Evolutionary conservation across 2,797 vertebrate genomes (phyloP).

Genomic region (Enteromius radiatus): DNA sequence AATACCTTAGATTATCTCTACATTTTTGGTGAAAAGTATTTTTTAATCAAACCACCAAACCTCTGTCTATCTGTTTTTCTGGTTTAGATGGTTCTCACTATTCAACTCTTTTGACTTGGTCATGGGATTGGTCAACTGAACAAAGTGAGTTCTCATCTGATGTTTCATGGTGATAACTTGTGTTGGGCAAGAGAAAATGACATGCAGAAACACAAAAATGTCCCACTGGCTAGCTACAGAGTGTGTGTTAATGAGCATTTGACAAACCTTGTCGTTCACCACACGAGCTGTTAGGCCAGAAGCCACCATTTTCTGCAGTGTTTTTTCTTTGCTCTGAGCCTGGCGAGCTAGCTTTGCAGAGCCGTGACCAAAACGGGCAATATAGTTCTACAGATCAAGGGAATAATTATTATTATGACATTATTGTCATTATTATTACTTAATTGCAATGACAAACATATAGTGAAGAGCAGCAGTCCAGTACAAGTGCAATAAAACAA

Average conservation of each 20-base stretch:
- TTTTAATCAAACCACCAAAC: background rate
- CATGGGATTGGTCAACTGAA: background rate
- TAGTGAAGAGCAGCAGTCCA: background rate
- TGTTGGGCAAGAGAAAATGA: slow-evolving; percentile 1
- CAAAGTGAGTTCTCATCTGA: background rate
- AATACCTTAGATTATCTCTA: background rate
- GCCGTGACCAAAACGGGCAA: slow-evolving; percentile 96
- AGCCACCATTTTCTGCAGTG: slow-evolving; percentile 98
- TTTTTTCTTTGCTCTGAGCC: slow-evolving; percentile 99
- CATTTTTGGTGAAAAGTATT: background rate
- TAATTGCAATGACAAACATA: background rate
- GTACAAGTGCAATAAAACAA: background rate
- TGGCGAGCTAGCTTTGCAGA: slow-evolving; percentile 96
- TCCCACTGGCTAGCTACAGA: background rate
- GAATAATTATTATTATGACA: background rate
- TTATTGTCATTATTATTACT: no score
- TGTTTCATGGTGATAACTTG: background rate
- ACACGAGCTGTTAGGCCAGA: slow-evolving; percentile 95
- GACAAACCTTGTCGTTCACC: slow-evolving; percentile 91
- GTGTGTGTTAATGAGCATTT: slow-evolving; percentile 1
- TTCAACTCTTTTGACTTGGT: background rate
- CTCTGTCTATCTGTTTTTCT: background rate
- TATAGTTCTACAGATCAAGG: slow-evolving; percentile 86
- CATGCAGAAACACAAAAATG: background rate
- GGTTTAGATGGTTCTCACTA: background rate